These are phyloP conservation scores for Dendronephthya gigantea DNA, from an alignment of 64 coral and sea anemone species.

Conservation along the genomic window DNA sequence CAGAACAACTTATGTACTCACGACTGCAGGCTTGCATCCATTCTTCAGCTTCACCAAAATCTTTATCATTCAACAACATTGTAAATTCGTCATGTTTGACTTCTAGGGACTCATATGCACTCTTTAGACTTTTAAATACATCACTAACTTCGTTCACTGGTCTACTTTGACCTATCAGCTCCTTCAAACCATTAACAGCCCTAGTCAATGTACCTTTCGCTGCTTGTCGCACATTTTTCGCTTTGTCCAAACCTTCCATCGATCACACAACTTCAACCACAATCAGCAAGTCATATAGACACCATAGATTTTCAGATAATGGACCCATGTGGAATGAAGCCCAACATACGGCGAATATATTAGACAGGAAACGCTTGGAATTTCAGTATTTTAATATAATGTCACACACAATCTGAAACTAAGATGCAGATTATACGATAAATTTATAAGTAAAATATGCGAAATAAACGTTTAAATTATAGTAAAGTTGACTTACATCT, in stretches of 20 bases:
- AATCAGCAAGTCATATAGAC: conserved; percentile 15
- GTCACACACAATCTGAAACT: neutral
- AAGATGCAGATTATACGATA: neutral
- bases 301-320: conserved; percentile 19
- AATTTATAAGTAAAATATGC: neutral
- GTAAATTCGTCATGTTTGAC: neutral
- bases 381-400: neutral
- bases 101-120: neutral
- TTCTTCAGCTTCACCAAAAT: neutral
- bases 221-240: conserved; percentile 1
- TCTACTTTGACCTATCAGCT: neutral
- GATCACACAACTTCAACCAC: conserved; percentile 16
- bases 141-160: neutral
- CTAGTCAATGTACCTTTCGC: neutral
- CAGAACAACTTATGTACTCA: neutral
- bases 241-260: conserved; percentile 15
- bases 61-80: neutral
- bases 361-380: neutral
- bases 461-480: neutral
- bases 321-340: conserved; percentile 29
- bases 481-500: neutral
- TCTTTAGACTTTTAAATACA: neutral
- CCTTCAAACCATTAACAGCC: neutral
- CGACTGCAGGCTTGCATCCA: neutral
- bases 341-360: neutral